Evolutionary conservation across 2,113 vertebrate species (phyloP), one percentile per base, ranked within the genome.

Genomic region (Xiphias gladius): DNA sequence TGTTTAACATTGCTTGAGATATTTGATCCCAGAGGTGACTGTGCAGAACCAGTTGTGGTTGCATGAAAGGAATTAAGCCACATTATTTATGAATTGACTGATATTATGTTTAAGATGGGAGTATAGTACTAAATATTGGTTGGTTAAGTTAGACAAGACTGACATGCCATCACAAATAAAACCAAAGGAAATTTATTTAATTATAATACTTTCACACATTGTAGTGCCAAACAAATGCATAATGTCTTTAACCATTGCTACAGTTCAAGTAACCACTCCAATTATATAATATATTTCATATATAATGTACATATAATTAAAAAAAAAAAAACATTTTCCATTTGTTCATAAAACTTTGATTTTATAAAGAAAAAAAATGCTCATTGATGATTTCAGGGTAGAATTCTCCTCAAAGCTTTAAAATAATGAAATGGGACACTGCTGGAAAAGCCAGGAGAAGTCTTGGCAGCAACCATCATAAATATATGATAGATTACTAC

Each of bases 401-500:
- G 35, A 59, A 32, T 61, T 80, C 24, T 46, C 24, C 48, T 72
- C 48, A 64, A 43, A 75, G 48, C 37, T 26, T 72, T 24, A 52
- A 78, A 54, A 79, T 62, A 73, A 89, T 72, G 32, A 32, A 37
- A 48, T 41, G 73, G 69, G 80, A 68, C 76, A 65, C 20, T 46
- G 63, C 30, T 63, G 46, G 19, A 71, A 79, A 80, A 76, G 66
- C 13, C 39, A 58, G 35, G 30, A 30, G 24, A 70, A 62, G 39
- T 48, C 73, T 30, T 70, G 61, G 39, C 30, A 73, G 64, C 20
- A 86, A 28, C 77, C 30, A 52, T 78, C 83, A 85, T 83, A 80
- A 75, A 90, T 80, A 73, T 72, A 65, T 79, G 37, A 82, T 82
- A 65, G 5, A 30, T 70, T 41, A 80, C 73, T 37, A 57, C 12